Percentiles rank a stretch among this genome's conserved stretches.
These are phyloP conservation scores for Drosophila bocqueti DNA, from an alignment of 1,140 invertebrate genomes.

Conservation along the genomic window DNA sequence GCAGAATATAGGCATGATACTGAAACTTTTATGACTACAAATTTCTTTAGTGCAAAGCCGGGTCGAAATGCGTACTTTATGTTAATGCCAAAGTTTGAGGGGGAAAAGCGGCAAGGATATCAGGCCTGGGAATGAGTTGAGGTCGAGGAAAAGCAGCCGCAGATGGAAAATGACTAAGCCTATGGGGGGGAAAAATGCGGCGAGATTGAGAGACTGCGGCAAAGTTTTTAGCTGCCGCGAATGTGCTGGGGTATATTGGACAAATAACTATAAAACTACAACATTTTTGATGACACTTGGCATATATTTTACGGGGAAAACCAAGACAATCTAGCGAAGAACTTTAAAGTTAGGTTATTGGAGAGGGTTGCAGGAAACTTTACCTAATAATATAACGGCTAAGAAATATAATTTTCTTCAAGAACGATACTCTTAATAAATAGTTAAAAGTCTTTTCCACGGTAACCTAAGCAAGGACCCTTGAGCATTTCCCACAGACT, in stretches of 20 bases:
- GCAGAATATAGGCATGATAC: conserved; percentile 58
- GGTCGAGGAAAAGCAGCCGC: conserved; percentile 20
- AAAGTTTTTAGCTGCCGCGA: conserved; percentile 25
- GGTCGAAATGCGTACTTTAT: conserved; percentile 64
- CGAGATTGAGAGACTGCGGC: conserved; percentile 59
- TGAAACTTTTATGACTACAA: conserved; percentile 75
- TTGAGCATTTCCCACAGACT: not conserved
- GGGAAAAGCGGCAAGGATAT: conserved; percentile 1
- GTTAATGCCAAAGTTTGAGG: conserved; percentile 41
- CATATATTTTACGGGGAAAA: not conserved
- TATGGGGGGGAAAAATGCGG: conserved; percentile 16
- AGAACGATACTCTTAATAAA: not conserved
- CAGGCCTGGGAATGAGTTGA: conserved; percentile 9
- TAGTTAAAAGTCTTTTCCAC: not conserved
- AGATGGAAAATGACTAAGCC: conserved; percentile 37
- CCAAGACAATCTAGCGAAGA: not conserved
- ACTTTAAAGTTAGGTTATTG: not conserved
- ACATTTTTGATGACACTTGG: not conserved
- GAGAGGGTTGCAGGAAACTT: not conserved
- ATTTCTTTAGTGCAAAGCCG: conserved; percentile 64
- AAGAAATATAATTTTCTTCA: not conserved
- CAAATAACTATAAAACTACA: not conserved
- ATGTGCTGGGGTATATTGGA: conserved; percentile 2
- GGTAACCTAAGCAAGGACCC: not conserved
- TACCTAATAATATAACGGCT: too few relatives aligned